phyloP scores from a whole-genome alignment of 2,888 invertebrate species.

The Latrodectus hesperus region DNA sequence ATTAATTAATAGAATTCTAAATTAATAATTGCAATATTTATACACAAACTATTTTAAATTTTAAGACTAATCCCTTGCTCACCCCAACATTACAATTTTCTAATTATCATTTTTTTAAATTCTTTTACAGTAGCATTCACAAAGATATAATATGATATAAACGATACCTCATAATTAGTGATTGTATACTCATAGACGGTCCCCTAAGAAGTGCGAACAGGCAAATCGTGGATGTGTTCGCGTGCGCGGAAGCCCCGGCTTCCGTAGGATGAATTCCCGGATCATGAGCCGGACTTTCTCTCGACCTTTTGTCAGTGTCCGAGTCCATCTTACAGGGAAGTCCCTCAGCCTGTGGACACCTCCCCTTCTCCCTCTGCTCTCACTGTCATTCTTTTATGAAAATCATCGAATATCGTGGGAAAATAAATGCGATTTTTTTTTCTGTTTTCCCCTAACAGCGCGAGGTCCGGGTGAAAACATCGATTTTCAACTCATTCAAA shows the following conservation, averaged over 20 bases:
- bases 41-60: too few species aligned
- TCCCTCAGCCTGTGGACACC: background rate
- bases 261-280: slow-evolving; percentile 68
- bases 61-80: too few species aligned
- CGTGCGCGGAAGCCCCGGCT: slow-evolving; percentile 53
- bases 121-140: background rate
- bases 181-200: background rate
- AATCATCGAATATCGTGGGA: slow-evolving; percentile 18
- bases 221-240: background rate
- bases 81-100: too few species aligned
- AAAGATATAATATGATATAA: background rate
- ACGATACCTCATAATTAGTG: too few species aligned
- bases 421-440: background rate
- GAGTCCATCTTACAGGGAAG: slow-evolving; percentile 9
- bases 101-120: too few species aligned
- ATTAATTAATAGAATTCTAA: too few species aligned
- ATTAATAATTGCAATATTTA: too few species aligned
- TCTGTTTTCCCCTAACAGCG: background rate
- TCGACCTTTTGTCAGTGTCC: slow-evolving; percentile 35
- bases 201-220: background rate
- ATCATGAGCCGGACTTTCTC: slow-evolving; percentile 54
- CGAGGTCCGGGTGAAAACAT: slow-evolving; percentile 24
- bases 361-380: background rate
- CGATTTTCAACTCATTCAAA: background rate
- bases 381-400: background rate